Conservation (phyloP, 92 coral and sea anemone species). For the Virgularia gustaviana region DNA sequence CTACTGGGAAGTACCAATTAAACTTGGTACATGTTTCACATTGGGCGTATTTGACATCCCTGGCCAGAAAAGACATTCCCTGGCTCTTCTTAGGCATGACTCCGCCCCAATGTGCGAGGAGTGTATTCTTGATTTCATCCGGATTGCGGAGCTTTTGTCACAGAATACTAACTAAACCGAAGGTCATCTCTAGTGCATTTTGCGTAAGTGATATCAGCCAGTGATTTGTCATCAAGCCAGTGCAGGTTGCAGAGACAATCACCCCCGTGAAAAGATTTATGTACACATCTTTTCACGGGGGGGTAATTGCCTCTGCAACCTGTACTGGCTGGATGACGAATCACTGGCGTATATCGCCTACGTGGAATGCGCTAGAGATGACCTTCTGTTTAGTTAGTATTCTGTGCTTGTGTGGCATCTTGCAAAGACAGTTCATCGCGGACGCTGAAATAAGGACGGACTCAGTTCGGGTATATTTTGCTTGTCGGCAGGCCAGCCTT, state of each 20-base stretch:
- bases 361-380: too few relatives aligned
- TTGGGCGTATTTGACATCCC: conserved; percentile 13
- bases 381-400: too few relatives aligned
- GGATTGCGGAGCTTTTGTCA: conserved; percentile 21
- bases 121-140: conserved; percentile 37
- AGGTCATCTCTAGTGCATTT: too few relatives aligned
- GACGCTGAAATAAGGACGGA: conserved; percentile 9
- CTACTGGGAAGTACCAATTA: background rate
- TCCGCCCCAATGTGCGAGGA: conserved; percentile 30
- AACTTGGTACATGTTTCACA: background rate
- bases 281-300: too few relatives aligned
- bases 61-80: conserved; percentile 41
- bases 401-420: too few relatives aligned
- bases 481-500: conserved; percentile 47
- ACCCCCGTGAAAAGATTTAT: too few relatives aligned
- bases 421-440: conserved; percentile 30
- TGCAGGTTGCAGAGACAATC: conserved; percentile 27
- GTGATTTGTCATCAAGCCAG: too few relatives aligned
- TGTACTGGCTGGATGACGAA: too few relatives aligned
- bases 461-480: conserved; percentile 23
- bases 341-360: too few relatives aligned
- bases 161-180: too few relatives aligned
- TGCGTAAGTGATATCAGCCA: too few relatives aligned
- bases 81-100: conserved; percentile 41
- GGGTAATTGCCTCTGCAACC: too few relatives aligned